phyloP scores from a whole-genome alignment of 2,797 vertebrate species.

The Neosilurus mollespiculum region DNA sequence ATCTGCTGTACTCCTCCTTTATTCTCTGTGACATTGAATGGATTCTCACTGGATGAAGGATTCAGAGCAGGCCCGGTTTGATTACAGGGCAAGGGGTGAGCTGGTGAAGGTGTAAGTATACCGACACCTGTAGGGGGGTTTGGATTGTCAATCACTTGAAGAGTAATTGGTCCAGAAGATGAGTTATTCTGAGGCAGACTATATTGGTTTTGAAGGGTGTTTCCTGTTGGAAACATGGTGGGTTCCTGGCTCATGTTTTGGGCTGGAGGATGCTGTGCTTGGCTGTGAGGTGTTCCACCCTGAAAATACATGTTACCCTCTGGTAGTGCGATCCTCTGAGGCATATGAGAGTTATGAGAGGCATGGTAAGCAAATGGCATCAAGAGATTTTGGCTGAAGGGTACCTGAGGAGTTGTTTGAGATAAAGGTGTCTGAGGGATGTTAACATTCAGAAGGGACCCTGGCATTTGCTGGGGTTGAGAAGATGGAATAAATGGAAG shows the following conservation, averaged over 20 bases:
- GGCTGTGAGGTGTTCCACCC: slow-evolving; percentile 46
- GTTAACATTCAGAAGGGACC: slow-evolving; percentile 32
- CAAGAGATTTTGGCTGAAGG: slow-evolving; percentile 35
- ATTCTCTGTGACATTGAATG: not conserved
- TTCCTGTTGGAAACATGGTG: slow-evolving; percentile 50
- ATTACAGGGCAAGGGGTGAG: slow-evolving; percentile 19
- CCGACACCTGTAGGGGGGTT: slow-evolving; percentile 24
- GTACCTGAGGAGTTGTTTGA: slow-evolving; percentile 28
- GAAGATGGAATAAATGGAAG: slow-evolving; percentile 15
- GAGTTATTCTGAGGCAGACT: slow-evolving; percentile 53
- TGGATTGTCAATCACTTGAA: slow-evolving; percentile 49
- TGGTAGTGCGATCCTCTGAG: slow-evolving; percentile 29
- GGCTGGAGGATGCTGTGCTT: slow-evolving; percentile 41
- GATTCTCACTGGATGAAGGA: slow-evolving; percentile 36
- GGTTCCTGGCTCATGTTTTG: slow-evolving; percentile 36
- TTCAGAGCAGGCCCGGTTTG: slow-evolving; percentile 11
- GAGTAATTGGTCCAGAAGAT: slow-evolving; percentile 30
- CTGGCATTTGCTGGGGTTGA: slow-evolving; percentile 26
- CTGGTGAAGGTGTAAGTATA: slow-evolving; percentile 49
- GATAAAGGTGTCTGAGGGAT: slow-evolving; percentile 6
- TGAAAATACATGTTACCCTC: slow-evolving; percentile 28
- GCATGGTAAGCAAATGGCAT: slow-evolving; percentile 31
- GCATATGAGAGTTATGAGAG: slow-evolving; percentile 37
- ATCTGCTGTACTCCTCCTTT: not conserved
- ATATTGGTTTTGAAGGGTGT: slow-evolving; percentile 31